Conservation (phyloP, 1,140 invertebrate genomes). For the Drosophila rhopaloa region DNA sequence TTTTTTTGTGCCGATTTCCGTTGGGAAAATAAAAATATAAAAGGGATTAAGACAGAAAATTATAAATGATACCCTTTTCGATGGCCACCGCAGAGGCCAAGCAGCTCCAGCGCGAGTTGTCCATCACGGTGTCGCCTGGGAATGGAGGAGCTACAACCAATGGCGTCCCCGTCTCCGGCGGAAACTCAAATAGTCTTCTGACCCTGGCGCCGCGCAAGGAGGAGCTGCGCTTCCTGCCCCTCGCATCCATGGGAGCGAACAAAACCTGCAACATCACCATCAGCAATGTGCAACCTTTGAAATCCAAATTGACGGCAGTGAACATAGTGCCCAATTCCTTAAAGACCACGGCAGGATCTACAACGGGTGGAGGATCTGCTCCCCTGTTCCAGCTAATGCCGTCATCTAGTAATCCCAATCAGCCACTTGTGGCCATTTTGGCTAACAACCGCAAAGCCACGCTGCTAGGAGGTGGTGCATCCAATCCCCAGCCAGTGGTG, state of each 20-base stretch:
- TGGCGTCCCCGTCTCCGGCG: not conserved
- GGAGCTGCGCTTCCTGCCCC: constrained; percentile 61
- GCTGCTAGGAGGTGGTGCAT: not conserved
- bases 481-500: constrained; percentile 26
- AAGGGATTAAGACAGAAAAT: not conserved
- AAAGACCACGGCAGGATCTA: constrained; percentile 5
- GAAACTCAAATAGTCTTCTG: constrained; percentile 10
- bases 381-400: constrained; percentile 57
- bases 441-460: constrained; percentile 32
- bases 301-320: constrained; percentile 52
- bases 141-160: constrained; percentile 1
- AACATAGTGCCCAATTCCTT: constrained; percentile 25
- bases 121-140: constrained; percentile 15
- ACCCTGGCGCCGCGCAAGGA: constrained; percentile 26
- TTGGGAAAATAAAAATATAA: not conserved
- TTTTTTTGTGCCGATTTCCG: constrained; percentile 2
- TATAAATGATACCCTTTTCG: constrained; percentile 47
- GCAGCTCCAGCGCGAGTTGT: constrained; percentile 37
- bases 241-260: constrained; percentile 44
- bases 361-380: constrained; percentile 3
- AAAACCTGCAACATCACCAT: constrained; percentile 63
- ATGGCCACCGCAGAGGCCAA: constrained; percentile 43
- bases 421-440: constrained; percentile 46
- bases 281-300: constrained; percentile 31
- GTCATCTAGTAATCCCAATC: constrained; percentile 15